phyloP scores from a whole-genome alignment of 2,113 vertebrate genomes.

The Nematolebias whitei region DNA sequence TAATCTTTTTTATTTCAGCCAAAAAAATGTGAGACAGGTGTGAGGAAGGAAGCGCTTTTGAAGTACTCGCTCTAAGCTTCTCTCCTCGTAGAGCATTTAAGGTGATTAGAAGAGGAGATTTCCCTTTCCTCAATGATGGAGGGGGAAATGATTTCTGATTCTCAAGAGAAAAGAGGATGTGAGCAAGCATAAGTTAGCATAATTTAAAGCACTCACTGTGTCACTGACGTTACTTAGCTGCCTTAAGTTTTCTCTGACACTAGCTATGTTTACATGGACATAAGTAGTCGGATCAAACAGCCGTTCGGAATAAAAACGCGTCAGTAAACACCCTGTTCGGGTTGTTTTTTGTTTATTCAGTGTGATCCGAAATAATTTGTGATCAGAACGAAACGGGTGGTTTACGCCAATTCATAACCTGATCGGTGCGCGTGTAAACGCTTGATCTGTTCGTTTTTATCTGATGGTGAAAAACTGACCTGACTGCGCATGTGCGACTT shows the following conservation, averaged over 20 bases:
- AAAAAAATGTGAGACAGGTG: neutral
- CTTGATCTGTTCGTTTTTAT: no score
- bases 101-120: conserved; percentile 2
- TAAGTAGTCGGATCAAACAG: no score
- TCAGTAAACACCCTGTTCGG: no score
- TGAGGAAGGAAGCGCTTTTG: neutral
- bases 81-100: neutral
- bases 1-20: neutral
- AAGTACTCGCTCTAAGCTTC: neutral
- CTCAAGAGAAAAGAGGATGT: conserved; percentile 1
- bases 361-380: no score
- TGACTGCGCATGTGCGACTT: no score
- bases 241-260: neutral
- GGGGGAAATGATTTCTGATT: neutral
- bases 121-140: neutral
- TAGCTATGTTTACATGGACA: no score
- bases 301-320: no score
- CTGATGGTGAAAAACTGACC: no score
- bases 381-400: no score
- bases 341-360: no score
- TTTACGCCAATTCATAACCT: no score
- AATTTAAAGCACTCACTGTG: neutral
- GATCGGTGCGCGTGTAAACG: no score
- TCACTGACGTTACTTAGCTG: neutral
- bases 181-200: neutral